phyloP scores from a whole-genome alignment of 2,797 vertebrate genomes.

The Rousettus madagascariensis region DNA sequence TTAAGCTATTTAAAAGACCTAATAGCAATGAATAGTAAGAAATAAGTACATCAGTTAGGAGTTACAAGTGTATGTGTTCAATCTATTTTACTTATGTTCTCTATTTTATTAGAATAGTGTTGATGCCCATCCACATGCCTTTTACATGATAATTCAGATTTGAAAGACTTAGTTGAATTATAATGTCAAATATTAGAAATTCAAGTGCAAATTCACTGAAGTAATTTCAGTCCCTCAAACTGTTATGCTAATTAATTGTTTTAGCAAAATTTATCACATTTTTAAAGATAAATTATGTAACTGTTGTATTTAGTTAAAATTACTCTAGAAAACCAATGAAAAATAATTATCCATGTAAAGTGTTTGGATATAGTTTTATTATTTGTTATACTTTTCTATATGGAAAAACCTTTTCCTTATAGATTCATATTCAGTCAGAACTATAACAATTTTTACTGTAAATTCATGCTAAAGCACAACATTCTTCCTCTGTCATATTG shows the following conservation, averaged over 20 bases:
- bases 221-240: not conserved
- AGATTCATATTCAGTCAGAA: not conserved
- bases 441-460: not conserved
- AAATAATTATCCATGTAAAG: not conserved
- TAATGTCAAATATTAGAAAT: not conserved
- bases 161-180: not conserved
- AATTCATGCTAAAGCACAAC: not conserved
- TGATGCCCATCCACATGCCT: not conserved
- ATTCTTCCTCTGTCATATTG: not conserved
- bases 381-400: not conserved
- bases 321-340: not conserved
- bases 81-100: not conserved
- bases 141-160: constrained; percentile 26
- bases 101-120: not conserved
- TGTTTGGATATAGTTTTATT: not conserved
- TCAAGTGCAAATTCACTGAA: not conserved
- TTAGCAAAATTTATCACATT: not conserved
- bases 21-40: not conserved
- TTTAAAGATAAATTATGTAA: not conserved
- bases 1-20: not conserved
- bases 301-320: not conserved
- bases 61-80: not conserved
- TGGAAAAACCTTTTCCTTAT: not conserved
- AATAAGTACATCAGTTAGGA: not conserved
- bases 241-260: not conserved